Base-by-base conservation (phyloP, 1,140 invertebrate genomes). In the Zaprionus davidi region DNA sequence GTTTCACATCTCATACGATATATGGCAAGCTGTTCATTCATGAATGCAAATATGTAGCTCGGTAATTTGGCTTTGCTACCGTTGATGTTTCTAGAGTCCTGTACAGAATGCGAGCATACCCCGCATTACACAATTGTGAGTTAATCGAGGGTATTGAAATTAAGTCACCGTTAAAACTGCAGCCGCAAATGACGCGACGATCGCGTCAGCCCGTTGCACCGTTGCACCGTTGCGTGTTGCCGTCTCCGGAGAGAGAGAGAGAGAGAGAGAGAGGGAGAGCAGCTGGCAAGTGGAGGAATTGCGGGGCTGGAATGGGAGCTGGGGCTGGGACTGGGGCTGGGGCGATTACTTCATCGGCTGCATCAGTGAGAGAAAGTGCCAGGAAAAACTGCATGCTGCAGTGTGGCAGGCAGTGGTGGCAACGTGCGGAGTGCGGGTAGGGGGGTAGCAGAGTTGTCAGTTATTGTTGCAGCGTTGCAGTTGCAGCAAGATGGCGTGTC, bases 321-420 rank as follows among this genome's bases (percentile, higher is more conserved):
- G 28, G 28, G 28, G 71, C 28, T 31, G 28, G 28, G 28, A 9
- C 28, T 28, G 28, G 6, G 6, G 7, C 36, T 56, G 71, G 60
- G 64, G 65, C 60, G 73, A 80, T 86, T 86, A 86, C 83, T 88
- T 88, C 83, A 86, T 87, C 80, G 84, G 41, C 72, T 58, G 69
- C 56, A 44, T 26, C 51, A 76, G 77, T 82, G 84, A 83, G 84
- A 88, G 84, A 87, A 87, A 87, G 84, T 87, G 81, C 41, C 78
- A 87, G 84, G 84, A 87, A 87, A 87, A 87, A 84, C 84, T 68
- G 51, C 63, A 58, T 51, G 46, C 46, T 51, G 46, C 59, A 17
- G 36, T 24, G 24, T 28, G 64, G 78, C 75, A 13, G 38, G 49
- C n/a, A 11, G 38, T 15, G 53, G 65, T 67, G 66, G 78, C 67